These are phyloP conservation scores for Cistogaster globosa DNA, from an alignment of 2,888 invertebrate species.

Conservation along the genomic window DNA sequence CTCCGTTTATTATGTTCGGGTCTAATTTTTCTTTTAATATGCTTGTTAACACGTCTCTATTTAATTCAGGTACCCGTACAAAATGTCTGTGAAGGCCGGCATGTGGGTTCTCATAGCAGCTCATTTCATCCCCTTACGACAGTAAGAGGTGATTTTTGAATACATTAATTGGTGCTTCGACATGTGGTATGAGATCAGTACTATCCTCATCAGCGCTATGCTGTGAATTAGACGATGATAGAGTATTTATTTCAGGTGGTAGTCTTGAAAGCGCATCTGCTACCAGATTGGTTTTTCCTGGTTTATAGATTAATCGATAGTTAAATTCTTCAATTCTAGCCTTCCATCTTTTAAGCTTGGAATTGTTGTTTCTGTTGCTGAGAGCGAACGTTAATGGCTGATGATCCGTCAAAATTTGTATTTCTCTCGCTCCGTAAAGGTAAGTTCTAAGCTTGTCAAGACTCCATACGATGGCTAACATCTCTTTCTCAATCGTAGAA, in stretches of 20 bases:
- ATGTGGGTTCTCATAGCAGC: conserved; percentile 21
- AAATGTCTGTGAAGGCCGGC: conserved; percentile 27
- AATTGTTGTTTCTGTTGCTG: conserved; percentile 35
- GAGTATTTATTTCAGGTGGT: conserved; percentile 12
- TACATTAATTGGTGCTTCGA: conserved; percentile 52
- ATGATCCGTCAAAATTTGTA: conserved; percentile 48
- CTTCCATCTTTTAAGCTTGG: conserved; percentile 56
- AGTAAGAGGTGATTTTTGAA: conserved; percentile 66
- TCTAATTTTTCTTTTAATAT: conserved; percentile 24
- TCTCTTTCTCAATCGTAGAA: conserved; percentile 52
- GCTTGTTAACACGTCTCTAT: conserved; percentile 29
- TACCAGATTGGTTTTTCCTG: conserved; percentile 61
- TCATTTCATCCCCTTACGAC: conserved; percentile 18
- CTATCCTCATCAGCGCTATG: conserved; percentile 68
- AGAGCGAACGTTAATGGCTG: conserved; percentile 49
- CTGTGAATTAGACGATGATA: conserved; percentile 15
- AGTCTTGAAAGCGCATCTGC: conserved; percentile 60
- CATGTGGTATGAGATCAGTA: conserved; percentile 61
- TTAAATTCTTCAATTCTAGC: conserved; percentile 68
- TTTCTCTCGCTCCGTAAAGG: conserved; percentile 54
- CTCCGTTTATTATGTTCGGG: conserved; percentile 1
- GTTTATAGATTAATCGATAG: conserved; percentile 56
- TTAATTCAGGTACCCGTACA: conserved; percentile 10
- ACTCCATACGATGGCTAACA: conserved; percentile 40
- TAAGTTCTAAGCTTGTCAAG: conserved; percentile 49